A percentile compares a stretch with the other conserved stretches of the same genome.
Evolutionary conservation across 1,140 invertebrate genomes (phyloP).

Genomic region (Brachionus asplanchnoidis): DNA sequence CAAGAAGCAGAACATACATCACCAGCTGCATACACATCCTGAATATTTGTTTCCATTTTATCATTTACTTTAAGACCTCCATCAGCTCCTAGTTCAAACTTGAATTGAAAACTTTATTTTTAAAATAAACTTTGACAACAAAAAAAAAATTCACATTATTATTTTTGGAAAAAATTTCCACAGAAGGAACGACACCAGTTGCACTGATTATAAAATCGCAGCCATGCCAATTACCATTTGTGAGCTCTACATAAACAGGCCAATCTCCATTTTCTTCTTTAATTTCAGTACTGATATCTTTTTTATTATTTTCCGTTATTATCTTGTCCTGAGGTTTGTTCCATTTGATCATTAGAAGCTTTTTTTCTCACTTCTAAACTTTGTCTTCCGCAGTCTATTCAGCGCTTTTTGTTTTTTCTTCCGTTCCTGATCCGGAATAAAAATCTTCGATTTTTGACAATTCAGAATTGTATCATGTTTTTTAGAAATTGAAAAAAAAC

Average conservation of each 20-base stretch:
- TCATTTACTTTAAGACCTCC: slow-evolving; percentile 71
- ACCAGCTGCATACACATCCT: slow-evolving; percentile 83
- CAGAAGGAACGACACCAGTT: slow-evolving; percentile 77
- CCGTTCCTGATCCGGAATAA: background rate
- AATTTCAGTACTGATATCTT: slow-evolving; percentile 45
- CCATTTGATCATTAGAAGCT: background rate
- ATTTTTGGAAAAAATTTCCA: slow-evolving; percentile 50
- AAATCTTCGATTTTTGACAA: slow-evolving; percentile 30
- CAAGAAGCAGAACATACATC: slow-evolving; percentile 80
- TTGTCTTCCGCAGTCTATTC: background rate
- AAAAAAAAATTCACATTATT: slow-evolving; percentile 48
- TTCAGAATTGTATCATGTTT: slow-evolving; percentile 56
- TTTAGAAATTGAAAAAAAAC: slow-evolving; percentile 75
- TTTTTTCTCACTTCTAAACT: background rate
- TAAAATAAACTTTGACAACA: too few species aligned
- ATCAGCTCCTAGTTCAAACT: slow-evolving; percentile 59
- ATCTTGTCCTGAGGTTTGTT: background rate
- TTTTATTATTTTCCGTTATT: slow-evolving; percentile 13
- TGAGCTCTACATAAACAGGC: slow-evolving; percentile 70
- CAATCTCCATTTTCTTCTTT: slow-evolving; percentile 54
- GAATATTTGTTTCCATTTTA: slow-evolving; percentile 73
- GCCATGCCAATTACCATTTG: slow-evolving; percentile 68
- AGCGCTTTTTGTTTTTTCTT: slow-evolving; percentile 19
- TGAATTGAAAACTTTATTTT: background rate
- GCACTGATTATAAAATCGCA: slow-evolving; percentile 92